Percentiles rank a stretch among this genome's conserved stretches.
Conservation (phyloP, 1,140 invertebrate species). For the Lucilia cuprina region DNA sequence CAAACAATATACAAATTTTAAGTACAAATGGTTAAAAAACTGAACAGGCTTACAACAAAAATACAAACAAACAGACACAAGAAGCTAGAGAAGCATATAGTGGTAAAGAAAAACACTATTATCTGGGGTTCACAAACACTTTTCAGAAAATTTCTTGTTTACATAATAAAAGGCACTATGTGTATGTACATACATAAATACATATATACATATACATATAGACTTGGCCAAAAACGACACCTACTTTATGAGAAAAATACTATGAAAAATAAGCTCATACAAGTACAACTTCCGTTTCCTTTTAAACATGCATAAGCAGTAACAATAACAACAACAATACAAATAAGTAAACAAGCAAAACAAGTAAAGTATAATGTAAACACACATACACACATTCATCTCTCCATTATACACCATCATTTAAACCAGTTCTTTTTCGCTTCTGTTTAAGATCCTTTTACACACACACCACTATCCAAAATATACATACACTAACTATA, state of each 20-base stretch:
- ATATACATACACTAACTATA: neutral
- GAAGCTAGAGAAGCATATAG: neutral
- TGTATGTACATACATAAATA: slow-evolving; percentile 7
- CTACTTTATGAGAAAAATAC: neutral
- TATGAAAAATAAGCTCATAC: neutral
- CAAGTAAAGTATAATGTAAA: neutral
- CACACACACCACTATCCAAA: neutral
- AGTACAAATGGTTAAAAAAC: neutral
- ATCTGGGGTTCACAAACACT: neutral
- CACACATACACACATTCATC: neutral
- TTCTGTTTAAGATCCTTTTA: neutral
- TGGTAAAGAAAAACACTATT: neutral
- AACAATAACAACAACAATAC: neutral
- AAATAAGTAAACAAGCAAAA: neutral
- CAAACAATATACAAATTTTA: slow-evolving; percentile 15
- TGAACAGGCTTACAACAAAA: neutral
- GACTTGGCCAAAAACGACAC: slow-evolving; percentile 11
- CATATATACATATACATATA: no score
- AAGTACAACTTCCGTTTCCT: slow-evolving; percentile 33
- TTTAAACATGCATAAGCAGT: slow-evolving; percentile 21
- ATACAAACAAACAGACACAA: neutral
- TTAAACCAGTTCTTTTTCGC: neutral
- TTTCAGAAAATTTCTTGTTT: neutral
- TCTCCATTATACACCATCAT: neutral
- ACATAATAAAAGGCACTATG: neutral